These are phyloP conservation scores for Laspeyria flexula DNA, from an alignment of 2,888 invertebrate species.

Conservation along the genomic window DNA sequence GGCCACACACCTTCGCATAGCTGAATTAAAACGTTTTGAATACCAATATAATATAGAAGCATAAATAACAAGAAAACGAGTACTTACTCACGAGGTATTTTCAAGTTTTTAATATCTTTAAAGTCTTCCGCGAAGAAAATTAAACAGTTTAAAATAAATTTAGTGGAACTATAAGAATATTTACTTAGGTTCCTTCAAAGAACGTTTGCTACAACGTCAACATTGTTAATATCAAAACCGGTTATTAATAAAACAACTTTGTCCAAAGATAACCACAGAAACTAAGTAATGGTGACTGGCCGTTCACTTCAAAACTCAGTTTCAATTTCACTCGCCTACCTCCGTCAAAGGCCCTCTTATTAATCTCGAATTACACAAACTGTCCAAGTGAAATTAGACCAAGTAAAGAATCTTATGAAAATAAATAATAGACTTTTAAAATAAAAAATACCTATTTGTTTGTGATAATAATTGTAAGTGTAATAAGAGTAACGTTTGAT, in stretches of 20 bases:
- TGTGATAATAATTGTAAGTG: background rate
- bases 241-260: conserved; percentile 36
- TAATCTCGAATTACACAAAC: conserved; percentile 41
- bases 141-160: too few relatives aligned
- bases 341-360: conserved; percentile 43
- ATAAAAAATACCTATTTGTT: background rate
- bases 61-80: too few relatives aligned
- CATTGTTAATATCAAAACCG: conserved; percentile 31
- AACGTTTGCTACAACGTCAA: conserved; percentile 21
- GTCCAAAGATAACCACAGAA: conserved; percentile 41
- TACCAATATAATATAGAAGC: too few relatives aligned
- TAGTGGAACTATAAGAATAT: background rate
- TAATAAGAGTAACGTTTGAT: conserved; percentile 29
- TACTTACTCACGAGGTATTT: too few relatives aligned
- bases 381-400: conserved; percentile 32
- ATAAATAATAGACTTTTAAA: background rate
- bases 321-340: conserved; percentile 41
- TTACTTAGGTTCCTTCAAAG: background rate
- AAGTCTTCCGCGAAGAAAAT: too few relatives aligned
- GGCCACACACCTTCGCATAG: too few relatives aligned
- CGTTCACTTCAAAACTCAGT: conserved; percentile 39
- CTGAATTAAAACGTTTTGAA: too few relatives aligned
- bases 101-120: too few relatives aligned
- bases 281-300: conserved; percentile 38
- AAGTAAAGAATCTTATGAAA: conserved; percentile 18